Conservation (phyloP, 2,113 vertebrate genomes). For the Hylia prasina region DNA sequence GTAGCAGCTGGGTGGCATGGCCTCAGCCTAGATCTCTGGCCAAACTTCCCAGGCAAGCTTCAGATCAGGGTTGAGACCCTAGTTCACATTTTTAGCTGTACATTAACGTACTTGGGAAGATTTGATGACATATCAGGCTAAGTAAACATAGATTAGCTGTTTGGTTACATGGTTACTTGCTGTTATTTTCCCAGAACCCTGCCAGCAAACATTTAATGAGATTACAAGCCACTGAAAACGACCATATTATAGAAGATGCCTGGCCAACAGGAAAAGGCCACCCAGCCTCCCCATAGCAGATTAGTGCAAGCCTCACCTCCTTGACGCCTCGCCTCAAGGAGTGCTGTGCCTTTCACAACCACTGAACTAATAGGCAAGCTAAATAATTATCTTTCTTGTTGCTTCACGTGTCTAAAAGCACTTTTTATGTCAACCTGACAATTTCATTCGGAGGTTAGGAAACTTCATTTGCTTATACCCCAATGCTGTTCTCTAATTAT, state of each 20-base stretch:
- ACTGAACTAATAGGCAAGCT: background rate
- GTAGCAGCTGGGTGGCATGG: background rate
- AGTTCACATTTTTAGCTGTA: background rate
- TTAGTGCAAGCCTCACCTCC: background rate
- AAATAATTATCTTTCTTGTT: background rate
- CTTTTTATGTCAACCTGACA: background rate
- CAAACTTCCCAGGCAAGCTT: background rate
- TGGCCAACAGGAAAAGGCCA: background rate
- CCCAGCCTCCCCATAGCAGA: background rate
- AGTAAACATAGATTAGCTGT: background rate
- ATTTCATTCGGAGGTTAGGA: background rate
- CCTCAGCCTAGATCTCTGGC: background rate
- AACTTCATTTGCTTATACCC: background rate
- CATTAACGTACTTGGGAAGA: background rate
- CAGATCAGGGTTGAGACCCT: background rate
- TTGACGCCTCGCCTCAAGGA: background rate
- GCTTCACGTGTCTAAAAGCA: background rate
- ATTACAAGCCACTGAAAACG: background rate
- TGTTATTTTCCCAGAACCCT: constrained; percentile 10
- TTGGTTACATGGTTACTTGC: constrained; percentile 11
- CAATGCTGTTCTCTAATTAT: background rate
- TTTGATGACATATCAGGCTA: background rate
- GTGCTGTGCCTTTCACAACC: background rate
- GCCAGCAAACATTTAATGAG: background rate
- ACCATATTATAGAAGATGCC: background rate